Conservation (phyloP, 2,113 vertebrate genomes). For the Hemicordylus capensis region DNA sequence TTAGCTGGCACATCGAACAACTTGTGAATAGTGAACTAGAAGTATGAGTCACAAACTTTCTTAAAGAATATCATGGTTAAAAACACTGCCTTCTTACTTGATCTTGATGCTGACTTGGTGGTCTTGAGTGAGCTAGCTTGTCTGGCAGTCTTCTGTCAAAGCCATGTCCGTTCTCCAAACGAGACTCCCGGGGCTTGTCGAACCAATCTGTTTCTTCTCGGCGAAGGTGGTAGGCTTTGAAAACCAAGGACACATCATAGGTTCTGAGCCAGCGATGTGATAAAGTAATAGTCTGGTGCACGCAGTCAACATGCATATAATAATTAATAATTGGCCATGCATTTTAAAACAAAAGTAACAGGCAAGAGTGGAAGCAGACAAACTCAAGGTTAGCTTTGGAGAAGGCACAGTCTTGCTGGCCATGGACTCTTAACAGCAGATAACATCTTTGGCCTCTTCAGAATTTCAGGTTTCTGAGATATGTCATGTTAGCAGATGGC, state of each 20-base stretch:
- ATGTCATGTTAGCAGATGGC: background rate
- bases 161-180: slow-evolving; percentile 83
- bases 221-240: slow-evolving; percentile 95
- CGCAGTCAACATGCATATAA: slow-evolving; percentile 69
- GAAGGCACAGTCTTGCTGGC: slow-evolving; percentile 14
- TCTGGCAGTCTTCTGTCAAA: slow-evolving; percentile 87
- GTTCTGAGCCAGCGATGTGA: slow-evolving; percentile 54
- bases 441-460: background rate
- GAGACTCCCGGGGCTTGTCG: slow-evolving; percentile 95
- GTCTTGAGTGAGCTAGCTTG: slow-evolving; percentile 77
- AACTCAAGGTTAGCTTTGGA: too few relatives aligned
- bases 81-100: slow-evolving; percentile 74
- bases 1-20: background rate
- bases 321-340: slow-evolving; percentile 70
- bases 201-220: slow-evolving; percentile 99
- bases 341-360: slow-evolving; percentile 65
- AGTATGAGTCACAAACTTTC: slow-evolving; percentile 3
- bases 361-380: slow-evolving; percentile 51
- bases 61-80: slow-evolving; percentile 6
- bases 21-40: background rate
- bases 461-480: background rate
- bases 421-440: background rate
- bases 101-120: slow-evolving; percentile 79
- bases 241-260: slow-evolving; percentile 80
- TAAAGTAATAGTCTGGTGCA: slow-evolving; percentile 65